Evolutionary conservation across 2,888 invertebrate genomes (phyloP), one percentile per base, ranked within the genome.

Genomic region (Epinotia nisella): DNA sequence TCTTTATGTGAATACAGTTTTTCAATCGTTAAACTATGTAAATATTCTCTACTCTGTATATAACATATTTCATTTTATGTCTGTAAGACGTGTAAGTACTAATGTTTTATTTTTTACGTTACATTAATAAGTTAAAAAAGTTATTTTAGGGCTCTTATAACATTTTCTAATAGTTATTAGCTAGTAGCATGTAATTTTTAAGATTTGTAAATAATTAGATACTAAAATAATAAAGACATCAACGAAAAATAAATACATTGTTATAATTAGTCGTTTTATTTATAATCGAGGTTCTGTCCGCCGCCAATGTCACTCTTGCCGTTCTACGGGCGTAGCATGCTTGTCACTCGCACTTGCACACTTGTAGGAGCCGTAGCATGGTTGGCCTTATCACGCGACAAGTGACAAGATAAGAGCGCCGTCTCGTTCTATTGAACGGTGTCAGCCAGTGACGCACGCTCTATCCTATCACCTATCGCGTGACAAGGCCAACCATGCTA

Each of bases 181-280:
- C n/a, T n/a, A 35, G 19, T 56, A 45, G 15, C n/a, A n/a, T 56
- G 24, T 66, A 11, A 29, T 55, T 71, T 55, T 53, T 29, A 61
- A n/a, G 29, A 19, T 45, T 59, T 71, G 71, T 71, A 71, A 71
- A 71, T 55, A 71, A 10, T 66, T 19, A 45, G 19, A 21, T 60
- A 67, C 9, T n/a, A 15, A 29, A 29, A 10, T 29, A 59, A 70
- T 21, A 39, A 41, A 59, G 15, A 62, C 49, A 65, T 69, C 71
- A 67, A 55, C 71, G 71, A 71, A 67, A 55, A 55, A 61, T 70
- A 65, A 56, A 71, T 61, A 55, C 15, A 70, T 61, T 70, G 61
- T 61, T 70, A 61, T 55, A 55, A 41, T 39, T 24, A 7, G 9
- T 19, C 13, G 10, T 39, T 60, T 39, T 10, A 60, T 60, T 60